Evolutionary conservation across 1,140 invertebrate species (phyloP).

Genomic region (Drosophila equinoxialis): DNA sequence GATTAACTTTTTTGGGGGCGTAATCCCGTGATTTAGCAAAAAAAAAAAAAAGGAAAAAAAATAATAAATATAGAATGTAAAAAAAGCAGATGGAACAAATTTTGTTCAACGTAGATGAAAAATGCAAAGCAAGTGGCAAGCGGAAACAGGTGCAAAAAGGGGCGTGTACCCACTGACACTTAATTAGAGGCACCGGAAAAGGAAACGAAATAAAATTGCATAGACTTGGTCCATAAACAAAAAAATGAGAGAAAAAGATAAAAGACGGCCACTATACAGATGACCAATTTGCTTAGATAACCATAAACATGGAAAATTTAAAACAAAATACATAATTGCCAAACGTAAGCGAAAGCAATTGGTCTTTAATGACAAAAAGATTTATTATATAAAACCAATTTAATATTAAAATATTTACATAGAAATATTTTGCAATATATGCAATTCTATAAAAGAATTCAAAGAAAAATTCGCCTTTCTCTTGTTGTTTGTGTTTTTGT

Average conservation of each 20-base stretch:
- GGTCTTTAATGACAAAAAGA: too few species aligned
- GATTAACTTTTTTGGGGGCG: conserved; percentile 68
- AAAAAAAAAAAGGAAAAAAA: conserved; percentile 28
- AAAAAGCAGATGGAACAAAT: conserved; percentile 2
- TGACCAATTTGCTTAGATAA: conserved; percentile 30
- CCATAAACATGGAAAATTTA: not conserved
- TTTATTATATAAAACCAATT: too few species aligned
- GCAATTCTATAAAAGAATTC: conserved; percentile 3
- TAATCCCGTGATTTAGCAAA: conserved; percentile 63
- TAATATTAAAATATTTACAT: not conserved
- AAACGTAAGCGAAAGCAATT: not conserved
- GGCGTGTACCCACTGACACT: conserved; percentile 56
- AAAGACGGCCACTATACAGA: conserved; percentile 11
- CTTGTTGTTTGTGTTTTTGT: conserved; percentile 22
- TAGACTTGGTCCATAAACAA: conserved; percentile 37
- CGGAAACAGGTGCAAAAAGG: conserved; percentile 17
- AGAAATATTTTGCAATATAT: not conserved
- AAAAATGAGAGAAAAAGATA: conserved; percentile 8
- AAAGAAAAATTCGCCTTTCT: conserved; percentile 48
- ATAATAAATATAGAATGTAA: not conserved
- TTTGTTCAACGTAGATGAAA: conserved; percentile 35
- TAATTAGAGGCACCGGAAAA: conserved; percentile 73
- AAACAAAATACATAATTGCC: not conserved
- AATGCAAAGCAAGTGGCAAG: conserved; percentile 43
- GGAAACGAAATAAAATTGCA: conserved; percentile 71